Evolutionary conservation across 2,888 invertebrate species (phyloP).

Genomic region (Clepsis dumicolana): DNA sequence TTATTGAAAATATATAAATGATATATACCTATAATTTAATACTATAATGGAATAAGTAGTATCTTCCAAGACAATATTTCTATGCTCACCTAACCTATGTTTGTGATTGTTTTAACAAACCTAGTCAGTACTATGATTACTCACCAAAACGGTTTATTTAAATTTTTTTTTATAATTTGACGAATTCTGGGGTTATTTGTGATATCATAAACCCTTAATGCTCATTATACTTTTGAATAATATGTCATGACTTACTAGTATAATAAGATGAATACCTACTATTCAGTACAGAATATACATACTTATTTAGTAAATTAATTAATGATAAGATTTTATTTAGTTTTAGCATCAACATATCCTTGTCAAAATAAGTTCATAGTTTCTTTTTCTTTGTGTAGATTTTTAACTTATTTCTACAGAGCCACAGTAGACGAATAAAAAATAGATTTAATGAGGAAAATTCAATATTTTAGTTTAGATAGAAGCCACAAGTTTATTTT

Average conservation of each 20-base stretch:
- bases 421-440: not conserved
- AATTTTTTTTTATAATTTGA: not conserved
- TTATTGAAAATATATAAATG: no score
- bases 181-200: not conserved
- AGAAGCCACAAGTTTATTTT: no score
- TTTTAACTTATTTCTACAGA: not conserved
- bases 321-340: slow-evolving; percentile 9
- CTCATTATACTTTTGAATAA: not conserved
- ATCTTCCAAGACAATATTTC: slow-evolving; percentile 12
- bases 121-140: not conserved
- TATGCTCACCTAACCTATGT: not conserved
- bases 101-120: not conserved
- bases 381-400: not conserved
- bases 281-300: not conserved
- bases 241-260: not conserved
- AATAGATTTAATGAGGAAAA: not conserved
- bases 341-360: slow-evolving; percentile 13
- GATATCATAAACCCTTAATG: not conserved
- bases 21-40: no score
- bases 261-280: not conserved
- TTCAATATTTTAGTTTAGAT: not conserved
- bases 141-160: not conserved
- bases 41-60: not conserved
- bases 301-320: not conserved
- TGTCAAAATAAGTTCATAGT: not conserved